Evolutionary conservation across 1,140 invertebrate genomes (phyloP).

Genomic region (Musca domestica): DNA sequence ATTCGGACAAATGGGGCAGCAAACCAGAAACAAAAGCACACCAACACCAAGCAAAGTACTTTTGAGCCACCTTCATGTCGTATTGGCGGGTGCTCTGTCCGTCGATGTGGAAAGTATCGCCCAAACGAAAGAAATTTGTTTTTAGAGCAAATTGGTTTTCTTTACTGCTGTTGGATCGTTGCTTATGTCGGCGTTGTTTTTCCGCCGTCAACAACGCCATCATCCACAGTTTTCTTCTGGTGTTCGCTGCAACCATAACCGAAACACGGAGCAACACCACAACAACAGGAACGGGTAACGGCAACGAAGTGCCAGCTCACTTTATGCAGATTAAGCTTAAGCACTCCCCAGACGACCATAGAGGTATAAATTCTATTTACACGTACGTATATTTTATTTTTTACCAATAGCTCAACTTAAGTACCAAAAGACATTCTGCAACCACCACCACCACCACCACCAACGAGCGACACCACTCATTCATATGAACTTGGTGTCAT

Average conservation of each 20-base stretch:
- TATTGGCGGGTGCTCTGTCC: neutral
- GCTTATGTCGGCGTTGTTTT: neutral
- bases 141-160: slow-evolving; percentile 26
- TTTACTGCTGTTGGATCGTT: neutral
- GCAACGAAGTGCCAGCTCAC: neutral
- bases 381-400: slow-evolving; percentile 52
- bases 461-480: neutral
- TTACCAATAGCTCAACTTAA: slow-evolving; percentile 48
- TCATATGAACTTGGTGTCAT: neutral
- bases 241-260: neutral
- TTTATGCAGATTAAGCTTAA: slow-evolving; percentile 52
- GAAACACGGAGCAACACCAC: neutral
- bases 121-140: slow-evolving; percentile 18
- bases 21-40: too few species aligned
- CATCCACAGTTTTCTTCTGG: neutral
- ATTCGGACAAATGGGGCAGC: too few species aligned
- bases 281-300: slow-evolving; percentile 5
- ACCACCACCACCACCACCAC: neutral
- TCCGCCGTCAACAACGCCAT: neutral
- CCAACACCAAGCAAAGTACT: too few species aligned
- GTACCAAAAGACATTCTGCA: slow-evolving; percentile 28
- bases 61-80: neutral
- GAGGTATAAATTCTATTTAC: slow-evolving; percentile 53
- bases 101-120: slow-evolving; percentile 10
- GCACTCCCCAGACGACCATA: slow-evolving; percentile 50